These are phyloP conservation scores for Nasonovia ribisnigri DNA, from an alignment of 2,888 invertebrate genomes.

Conservation along the genomic window DNA sequence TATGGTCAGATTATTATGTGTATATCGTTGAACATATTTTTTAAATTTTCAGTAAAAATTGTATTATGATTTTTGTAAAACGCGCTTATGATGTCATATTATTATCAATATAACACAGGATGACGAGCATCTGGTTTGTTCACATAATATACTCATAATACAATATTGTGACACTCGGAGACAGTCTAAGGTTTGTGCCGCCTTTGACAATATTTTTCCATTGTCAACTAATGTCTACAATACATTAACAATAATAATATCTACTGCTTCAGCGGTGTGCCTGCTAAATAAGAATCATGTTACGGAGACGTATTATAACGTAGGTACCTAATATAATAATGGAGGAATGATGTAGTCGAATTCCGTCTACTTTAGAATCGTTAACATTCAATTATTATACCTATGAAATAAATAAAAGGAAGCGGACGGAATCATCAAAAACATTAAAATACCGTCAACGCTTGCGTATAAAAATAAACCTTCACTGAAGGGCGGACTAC, in stretches of 20 bases:
- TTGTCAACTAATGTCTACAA: not conserved
- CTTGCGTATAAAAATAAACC: not conserved
- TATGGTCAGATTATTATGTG: not conserved
- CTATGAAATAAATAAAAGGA: not conserved
- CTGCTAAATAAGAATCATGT: not conserved
- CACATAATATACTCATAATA: not conserved
- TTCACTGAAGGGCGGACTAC: not conserved
- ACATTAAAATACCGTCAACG: not conserved
- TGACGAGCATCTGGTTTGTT: not conserved
- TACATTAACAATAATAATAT: not conserved
- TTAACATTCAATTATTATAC: not conserved
- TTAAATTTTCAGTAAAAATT: not conserved
- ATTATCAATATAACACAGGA: not conserved
- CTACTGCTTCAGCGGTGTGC: not conserved
- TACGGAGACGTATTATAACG: not conserved
- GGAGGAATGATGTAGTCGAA: not conserved
- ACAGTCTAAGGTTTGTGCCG: not conserved
- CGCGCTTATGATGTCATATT: not conserved
- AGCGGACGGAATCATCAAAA: slow-evolving; percentile 4
- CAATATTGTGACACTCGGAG: not conserved
- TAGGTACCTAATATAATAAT: not conserved
- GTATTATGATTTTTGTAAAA: not conserved
- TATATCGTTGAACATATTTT: not conserved
- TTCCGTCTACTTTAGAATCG: not conserved
- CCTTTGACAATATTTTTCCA: not conserved